Base-by-base conservation (phyloP, 2,888 invertebrate genomes). In the Philonicus albiceps region DNA sequence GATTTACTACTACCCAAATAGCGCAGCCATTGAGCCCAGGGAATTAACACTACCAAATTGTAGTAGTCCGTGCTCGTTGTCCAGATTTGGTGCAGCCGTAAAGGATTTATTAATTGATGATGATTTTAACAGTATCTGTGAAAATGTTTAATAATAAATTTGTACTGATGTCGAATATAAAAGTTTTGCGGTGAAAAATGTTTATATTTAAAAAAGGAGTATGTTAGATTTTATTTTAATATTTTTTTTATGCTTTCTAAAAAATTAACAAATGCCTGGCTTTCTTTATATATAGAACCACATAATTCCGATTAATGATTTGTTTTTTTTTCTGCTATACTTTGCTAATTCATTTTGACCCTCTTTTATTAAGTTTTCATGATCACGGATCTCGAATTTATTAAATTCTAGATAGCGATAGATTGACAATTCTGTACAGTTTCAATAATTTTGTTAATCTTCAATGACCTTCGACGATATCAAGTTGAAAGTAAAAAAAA, bases 31-130 rank as follows among this genome's bases (percentile, higher is more conserved):
- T 8, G 27, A 64, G 27, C 64, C 64, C 7, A 27, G 22, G 22
- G 22, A 64, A 27, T 11, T 64, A 19, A n/a, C 22, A 19, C 27
- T 95, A 86, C 93, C 94, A 0, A 93, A 93, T 87, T 96, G 96
- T 90, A 91, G 91, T 6, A 91, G 93, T 75, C 93, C 94, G 0
- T 96, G 96, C 89, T 90, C 93, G 1, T 92, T 95, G 88, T 89
- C 19, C 11, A 78, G 22, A 2, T 40, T 40, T 43, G 78, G 37
- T 7, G 43, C 19, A 19, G 78, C 40, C n/a, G 40, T 40, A 16
- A 34, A n/a, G n/a, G 27, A 78, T 22, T 40, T 78, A 6, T 22
- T 78, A 1, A 19, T 31, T 19, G 19, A 31, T 19, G 31, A 74
- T 74, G 31, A 74, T 74, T 74, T n/a, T 74, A 34, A 74, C 13